phyloP scores from a whole-genome alignment of 2,113 vertebrate genomes.

The Rhea pennata region DNA sequence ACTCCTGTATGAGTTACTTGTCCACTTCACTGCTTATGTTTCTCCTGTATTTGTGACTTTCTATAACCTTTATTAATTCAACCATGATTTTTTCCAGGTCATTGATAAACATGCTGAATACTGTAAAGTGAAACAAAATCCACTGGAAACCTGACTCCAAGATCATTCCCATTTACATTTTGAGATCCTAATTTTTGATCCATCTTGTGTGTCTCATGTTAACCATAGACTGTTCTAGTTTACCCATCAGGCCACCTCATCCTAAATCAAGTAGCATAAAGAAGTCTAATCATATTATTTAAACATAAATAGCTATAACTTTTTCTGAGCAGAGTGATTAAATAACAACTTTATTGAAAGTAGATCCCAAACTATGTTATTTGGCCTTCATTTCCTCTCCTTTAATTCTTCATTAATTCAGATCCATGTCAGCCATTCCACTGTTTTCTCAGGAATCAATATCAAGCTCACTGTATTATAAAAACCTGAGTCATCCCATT shows the following conservation, averaged over 20 bases:
- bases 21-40: neutral
- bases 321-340: too few relatives aligned
- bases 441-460: neutral
- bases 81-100: neutral
- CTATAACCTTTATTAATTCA: neutral
- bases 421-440: neutral
- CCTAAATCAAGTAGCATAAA: neutral
- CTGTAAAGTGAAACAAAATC: neutral
- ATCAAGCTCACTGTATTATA: neutral
- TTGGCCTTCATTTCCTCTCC: neutral
- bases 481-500: neutral
- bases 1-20: neutral
- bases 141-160: neutral
- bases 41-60: neutral
- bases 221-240: neutral
- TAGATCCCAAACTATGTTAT: neutral
- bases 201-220: rapidly evolving
- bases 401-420: neutral
- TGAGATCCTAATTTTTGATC: neutral
- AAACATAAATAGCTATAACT: neutral
- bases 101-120: neutral
- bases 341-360: neutral
- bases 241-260: neutral
- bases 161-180: neutral
- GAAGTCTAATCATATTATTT: neutral